These are phyloP conservation scores for Drosophila subquinaria DNA, from an alignment of 2,888 invertebrate species.

Conservation along the genomic window DNA sequence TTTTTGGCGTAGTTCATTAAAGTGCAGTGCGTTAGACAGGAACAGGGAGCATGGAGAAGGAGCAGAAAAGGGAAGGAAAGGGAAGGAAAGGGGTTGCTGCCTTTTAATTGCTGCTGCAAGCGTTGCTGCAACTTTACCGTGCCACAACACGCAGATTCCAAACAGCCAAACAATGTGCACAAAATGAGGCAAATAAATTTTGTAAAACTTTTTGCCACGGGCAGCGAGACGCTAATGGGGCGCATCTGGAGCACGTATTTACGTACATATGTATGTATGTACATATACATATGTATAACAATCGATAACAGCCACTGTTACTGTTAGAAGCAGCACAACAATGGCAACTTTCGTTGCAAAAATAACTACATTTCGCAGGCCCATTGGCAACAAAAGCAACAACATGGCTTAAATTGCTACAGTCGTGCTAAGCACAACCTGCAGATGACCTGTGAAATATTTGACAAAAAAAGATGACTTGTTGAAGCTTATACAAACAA, in stretches of 20 bases:
- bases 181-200: slow-evolving; percentile 77
- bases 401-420: not conserved
- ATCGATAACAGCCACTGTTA: slow-evolving; percentile 57
- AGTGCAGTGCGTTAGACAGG: slow-evolving; percentile 37
- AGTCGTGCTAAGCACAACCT: not conserved
- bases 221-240: slow-evolving; percentile 55
- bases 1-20: slow-evolving; percentile 47
- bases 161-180: slow-evolving; percentile 63
- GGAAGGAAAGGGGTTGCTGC: not conserved
- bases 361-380: slow-evolving; percentile 44
- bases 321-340: slow-evolving; percentile 1
- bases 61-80: too few species aligned
- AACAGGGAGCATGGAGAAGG: not conserved
- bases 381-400: slow-evolving; percentile 55
- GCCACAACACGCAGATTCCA: slow-evolving; percentile 71
- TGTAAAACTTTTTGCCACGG: slow-evolving; percentile 57
- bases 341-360: slow-evolving; percentile 47
- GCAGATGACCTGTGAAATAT: slow-evolving; percentile 16
- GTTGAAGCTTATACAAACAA: too few species aligned
- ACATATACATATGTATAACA: slow-evolving; percentile 19
- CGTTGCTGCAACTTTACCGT: slow-evolving; percentile 68
- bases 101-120: slow-evolving; percentile 62
- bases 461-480: not conserved
- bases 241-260: slow-evolving; percentile 55
- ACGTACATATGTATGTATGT: slow-evolving; percentile 5